These are phyloP conservation scores for Pyralis farinalis DNA, from an alignment of 2,888 invertebrate species.

Conservation along the genomic window DNA sequence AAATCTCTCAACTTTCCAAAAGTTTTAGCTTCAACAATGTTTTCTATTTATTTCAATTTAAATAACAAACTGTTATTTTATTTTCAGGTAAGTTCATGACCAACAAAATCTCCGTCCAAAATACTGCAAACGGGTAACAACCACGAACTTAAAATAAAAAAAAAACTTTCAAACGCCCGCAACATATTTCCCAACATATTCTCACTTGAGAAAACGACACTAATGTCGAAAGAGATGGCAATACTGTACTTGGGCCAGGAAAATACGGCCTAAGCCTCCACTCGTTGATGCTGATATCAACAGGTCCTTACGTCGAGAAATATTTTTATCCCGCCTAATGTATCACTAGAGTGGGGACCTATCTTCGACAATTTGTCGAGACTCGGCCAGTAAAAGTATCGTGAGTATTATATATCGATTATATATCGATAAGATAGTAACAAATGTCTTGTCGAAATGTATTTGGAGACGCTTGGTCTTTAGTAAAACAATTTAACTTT, in stretches of 20 bases:
- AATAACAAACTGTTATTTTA: too few species aligned
- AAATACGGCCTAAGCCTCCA: constrained; percentile 34
- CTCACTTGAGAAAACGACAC: constrained; percentile 10
- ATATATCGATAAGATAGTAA: too few species aligned
- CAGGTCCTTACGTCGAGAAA: constrained; percentile 65
- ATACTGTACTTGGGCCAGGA: constrained; percentile 18
- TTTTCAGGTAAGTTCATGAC: constrained; percentile 37
- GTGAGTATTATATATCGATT: constrained; percentile 24
- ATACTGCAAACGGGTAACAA: too few species aligned
- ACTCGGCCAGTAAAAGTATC: constrained; percentile 4
- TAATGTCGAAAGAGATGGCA: constrained; percentile 5
- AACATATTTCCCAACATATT: constrained; percentile 14
- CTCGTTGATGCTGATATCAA: constrained; percentile 56
- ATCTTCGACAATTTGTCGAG: constrained; percentile 39
- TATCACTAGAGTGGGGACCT: constrained; percentile 56
- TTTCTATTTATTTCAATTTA: too few species aligned
- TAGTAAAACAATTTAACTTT: too few species aligned
- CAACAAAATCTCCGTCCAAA: too few species aligned
- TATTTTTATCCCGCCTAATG: constrained; percentile 71
- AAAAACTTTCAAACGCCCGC: neutral
- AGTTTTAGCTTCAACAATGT: too few species aligned
- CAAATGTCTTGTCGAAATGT: too few species aligned
- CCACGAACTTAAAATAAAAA: neutral
- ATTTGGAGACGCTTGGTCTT: too few species aligned
- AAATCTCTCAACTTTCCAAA: too few species aligned